Evolutionary conservation across 2,797 vertebrate species (phyloP), one percentile per base, ranked within the genome.

Genomic region (Anolis apletophallus): DNA sequence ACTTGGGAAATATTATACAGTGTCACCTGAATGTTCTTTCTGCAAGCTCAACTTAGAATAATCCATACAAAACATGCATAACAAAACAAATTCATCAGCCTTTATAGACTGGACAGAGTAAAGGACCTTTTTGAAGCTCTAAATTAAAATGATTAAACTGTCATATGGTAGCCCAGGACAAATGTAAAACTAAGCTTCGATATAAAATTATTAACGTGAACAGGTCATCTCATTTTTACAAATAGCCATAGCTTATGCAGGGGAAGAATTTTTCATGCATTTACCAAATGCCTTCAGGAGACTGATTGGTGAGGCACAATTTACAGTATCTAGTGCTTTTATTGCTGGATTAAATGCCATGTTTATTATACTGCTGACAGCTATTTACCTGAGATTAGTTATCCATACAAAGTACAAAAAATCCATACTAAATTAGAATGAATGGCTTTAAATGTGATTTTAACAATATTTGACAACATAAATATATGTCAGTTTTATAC

Each of bases 41-140:
- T 92, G 91, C 85, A 93, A 95, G 90, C 87, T 85, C 84, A 93
- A 94, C 89, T 94, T 95, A 76, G 74, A 95, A 93, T 85, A 91
- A 94, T 95, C 69, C 23, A 91, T 94, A 93, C 84, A 94, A 84
- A 94, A 92, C 13, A 90, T 83, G 71, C 88, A 94, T 90, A 94
- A 92, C 88, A 92, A 95, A 96, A 94, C 92, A 94, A 94, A 95
- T 91, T 94, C 93, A 95, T 94, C 94, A 93, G 85, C 91, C 67
- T 93, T 94, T 93, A 94, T 74, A 94, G 92, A 93, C 40, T 86
- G 86, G 88, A 82, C 77, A 93, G 54, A 92, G 69, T 61, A 92
- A 95, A 96, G 85, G 83, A 93, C 82, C 87, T 92, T 92, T 74
- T 59, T 72, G 61, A 94, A 92, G 91, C 85, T 94, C 75, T 85